A percentile compares a stretch with the other conserved stretches of the same genome.
Evolutionary conservation across 1,140 invertebrate species (phyloP).

Genomic region (Marisa cornuarietis): DNA sequence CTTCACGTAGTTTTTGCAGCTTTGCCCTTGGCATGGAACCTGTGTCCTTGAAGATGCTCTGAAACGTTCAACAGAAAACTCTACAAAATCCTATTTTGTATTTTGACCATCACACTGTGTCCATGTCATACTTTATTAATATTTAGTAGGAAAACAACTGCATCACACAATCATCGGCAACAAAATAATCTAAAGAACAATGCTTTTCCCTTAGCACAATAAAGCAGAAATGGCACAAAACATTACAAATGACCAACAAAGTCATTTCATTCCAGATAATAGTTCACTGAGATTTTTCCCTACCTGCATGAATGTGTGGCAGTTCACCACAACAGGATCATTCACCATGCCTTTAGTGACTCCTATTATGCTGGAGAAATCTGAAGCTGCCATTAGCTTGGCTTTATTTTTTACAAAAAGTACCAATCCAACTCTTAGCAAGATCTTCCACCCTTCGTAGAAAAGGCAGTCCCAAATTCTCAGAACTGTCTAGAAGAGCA

Average conservation of each 20-base stretch:
- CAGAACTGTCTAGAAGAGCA: conserved; percentile 77
- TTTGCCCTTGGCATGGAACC: conserved; percentile 76
- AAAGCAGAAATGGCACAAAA: neutral
- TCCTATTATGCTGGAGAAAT: conserved; percentile 78
- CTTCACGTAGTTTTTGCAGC: conserved; percentile 64
- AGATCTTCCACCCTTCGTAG: conserved; percentile 88
- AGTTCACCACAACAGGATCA: conserved; percentile 78
- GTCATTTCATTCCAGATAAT: neutral
- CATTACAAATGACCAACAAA: neutral
- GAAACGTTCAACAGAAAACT: conserved; percentile 62
- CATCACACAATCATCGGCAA: too few species aligned
- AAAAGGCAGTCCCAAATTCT: conserved; percentile 96
- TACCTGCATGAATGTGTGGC: conserved; percentile 87
- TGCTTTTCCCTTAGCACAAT: neutral
- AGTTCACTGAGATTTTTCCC: neutral
- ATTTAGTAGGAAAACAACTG: neutral
- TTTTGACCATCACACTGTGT: neutral
- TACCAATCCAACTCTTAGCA: conserved; percentile 87
- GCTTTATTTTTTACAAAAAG: conserved; percentile 79
- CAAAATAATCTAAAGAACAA: too few species aligned
- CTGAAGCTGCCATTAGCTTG: conserved; percentile 77
- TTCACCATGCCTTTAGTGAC: conserved; percentile 82
- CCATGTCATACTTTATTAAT: neutral
- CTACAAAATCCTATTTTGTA: conserved; percentile 12
- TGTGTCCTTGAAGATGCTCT: conserved; percentile 83